Conservation (phyloP, 2,797 vertebrate species). For the Alauda arvensis region DNA sequence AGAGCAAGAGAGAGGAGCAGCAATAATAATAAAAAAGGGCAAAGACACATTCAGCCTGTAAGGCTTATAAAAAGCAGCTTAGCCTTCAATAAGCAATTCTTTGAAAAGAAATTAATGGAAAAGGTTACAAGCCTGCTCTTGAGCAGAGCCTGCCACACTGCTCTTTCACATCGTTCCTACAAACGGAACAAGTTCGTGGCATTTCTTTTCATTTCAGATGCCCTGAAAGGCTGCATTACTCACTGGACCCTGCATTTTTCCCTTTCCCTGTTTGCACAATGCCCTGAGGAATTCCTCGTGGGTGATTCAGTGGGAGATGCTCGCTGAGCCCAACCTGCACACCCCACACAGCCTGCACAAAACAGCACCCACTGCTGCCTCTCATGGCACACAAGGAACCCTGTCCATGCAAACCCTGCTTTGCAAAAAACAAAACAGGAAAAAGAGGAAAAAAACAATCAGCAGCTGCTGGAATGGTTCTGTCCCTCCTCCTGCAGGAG, state of each 20-base stretch:
- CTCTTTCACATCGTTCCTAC: conserved; percentile 30
- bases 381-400: background rate
- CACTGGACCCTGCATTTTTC: conserved; percentile 26
- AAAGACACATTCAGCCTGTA: conserved; percentile 17
- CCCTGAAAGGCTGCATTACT: conserved; percentile 36
- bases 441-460: background rate
- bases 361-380: fast-evolving
- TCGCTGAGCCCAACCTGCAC: background rate
- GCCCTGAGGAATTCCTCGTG: conserved; percentile 23
- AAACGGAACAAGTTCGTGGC: conserved; percentile 24
- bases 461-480: background rate
- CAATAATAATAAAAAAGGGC: conserved; percentile 25
- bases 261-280: background rate
- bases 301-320: background rate
- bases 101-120: conserved; percentile 58
- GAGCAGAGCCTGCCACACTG: conserved; percentile 1
- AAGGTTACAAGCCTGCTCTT: conserved; percentile 44
- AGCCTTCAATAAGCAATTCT: conserved; percentile 46
- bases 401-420: background rate
- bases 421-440: background rate
- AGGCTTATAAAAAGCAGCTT: conserved; percentile 45
- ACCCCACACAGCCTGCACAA: background rate
- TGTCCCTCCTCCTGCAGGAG: fast-evolving
- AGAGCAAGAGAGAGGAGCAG: conserved; percentile 1
- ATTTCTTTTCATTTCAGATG: conserved; percentile 52